Conservation (phyloP, 2,797 vertebrate genomes). For the Lates japonicus region DNA sequence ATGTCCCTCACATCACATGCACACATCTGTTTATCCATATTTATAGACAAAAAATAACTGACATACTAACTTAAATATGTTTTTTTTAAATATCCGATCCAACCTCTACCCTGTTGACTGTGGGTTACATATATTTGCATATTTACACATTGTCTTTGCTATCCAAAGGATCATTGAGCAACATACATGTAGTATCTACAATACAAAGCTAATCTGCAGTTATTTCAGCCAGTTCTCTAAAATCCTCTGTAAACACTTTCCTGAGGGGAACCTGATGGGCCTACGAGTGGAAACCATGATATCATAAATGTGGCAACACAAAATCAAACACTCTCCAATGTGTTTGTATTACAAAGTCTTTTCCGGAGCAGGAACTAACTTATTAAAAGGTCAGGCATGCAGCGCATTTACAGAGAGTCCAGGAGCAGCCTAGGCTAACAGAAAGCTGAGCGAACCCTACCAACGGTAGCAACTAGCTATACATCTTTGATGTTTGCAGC, state of each 20-base stretch:
- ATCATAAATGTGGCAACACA: slow-evolving; percentile 48
- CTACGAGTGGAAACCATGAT: slow-evolving; percentile 44
- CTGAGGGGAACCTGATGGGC: slow-evolving; percentile 2
- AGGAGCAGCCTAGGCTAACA: slow-evolving; percentile 2
- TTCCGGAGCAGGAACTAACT: slow-evolving; percentile 42
- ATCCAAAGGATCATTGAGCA: neutral
- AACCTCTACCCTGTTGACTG: neutral
- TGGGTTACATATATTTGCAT: neutral
- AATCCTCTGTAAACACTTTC: slow-evolving; percentile 27
- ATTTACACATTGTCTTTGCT: neutral
- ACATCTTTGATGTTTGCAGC: slow-evolving; percentile 40
- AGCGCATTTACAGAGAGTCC: slow-evolving; percentile 26
- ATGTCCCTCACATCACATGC: slow-evolving; percentile 3
- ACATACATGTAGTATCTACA: neutral
- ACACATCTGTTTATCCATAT: neutral
- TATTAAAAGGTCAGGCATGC: slow-evolving; percentile 56
- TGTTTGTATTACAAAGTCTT: slow-evolving; percentile 54
- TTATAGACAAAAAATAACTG: neutral
- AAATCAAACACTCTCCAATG: slow-evolving; percentile 36
- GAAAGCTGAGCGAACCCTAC: slow-evolving; percentile 15
- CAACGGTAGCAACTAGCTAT: slow-evolving; percentile 21
- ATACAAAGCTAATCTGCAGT: slow-evolving; percentile 8
- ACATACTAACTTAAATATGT: neutral
- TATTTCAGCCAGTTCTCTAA: slow-evolving; percentile 19
- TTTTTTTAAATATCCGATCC: neutral